phyloP scores from a whole-genome alignment of 1,140 invertebrate genomes.

The Leucophenga varia region DNA sequence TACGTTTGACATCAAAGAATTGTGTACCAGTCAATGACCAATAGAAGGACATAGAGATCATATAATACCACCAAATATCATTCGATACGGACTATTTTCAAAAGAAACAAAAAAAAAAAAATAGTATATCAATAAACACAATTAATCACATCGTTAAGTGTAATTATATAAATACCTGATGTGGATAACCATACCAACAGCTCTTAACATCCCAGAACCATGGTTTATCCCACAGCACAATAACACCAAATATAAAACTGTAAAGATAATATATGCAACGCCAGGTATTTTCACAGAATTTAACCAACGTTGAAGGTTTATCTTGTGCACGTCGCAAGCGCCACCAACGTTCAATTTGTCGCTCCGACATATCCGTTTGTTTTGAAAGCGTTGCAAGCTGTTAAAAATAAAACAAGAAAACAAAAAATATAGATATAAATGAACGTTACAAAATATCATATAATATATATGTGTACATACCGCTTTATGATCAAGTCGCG shows the following conservation, averaged over 20 bases:
- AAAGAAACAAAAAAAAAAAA: neutral
- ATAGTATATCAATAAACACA: constrained; percentile 7
- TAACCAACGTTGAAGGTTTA: constrained; percentile 84
- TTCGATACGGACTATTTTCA: constrained; percentile 64
- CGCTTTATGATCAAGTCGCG: constrained; percentile 74
- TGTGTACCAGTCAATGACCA: constrained; percentile 91
- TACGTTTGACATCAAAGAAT: constrained; percentile 88
- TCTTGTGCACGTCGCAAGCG: constrained; percentile 77
- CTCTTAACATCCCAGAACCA: constrained; percentile 93
- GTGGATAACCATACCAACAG: constrained; percentile 82
- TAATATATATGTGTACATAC: constrained; percentile 54
- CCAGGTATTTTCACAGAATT: constrained; percentile 92
- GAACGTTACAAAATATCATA: neutral
- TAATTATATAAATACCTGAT: constrained; percentile 59
- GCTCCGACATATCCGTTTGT: constrained; percentile 82
- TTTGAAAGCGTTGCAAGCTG: constrained; percentile 77
- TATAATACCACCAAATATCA: constrained; percentile 95
- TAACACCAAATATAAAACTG: constrained; percentile 81
- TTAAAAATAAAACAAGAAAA: constrained; percentile 4
- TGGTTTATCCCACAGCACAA: constrained; percentile 86
- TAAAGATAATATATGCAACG: constrained; percentile 83
- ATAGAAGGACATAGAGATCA: constrained; percentile 93
- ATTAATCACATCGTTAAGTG: constrained; percentile 1
- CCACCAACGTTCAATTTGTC: constrained; percentile 90
- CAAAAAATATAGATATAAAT: neutral